Percentiles rank a stretch among this genome's conserved stretches.
These are phyloP conservation scores for Goniozus legneri DNA, from an alignment of 1,140 invertebrate species.

Conservation along the genomic window DNA sequence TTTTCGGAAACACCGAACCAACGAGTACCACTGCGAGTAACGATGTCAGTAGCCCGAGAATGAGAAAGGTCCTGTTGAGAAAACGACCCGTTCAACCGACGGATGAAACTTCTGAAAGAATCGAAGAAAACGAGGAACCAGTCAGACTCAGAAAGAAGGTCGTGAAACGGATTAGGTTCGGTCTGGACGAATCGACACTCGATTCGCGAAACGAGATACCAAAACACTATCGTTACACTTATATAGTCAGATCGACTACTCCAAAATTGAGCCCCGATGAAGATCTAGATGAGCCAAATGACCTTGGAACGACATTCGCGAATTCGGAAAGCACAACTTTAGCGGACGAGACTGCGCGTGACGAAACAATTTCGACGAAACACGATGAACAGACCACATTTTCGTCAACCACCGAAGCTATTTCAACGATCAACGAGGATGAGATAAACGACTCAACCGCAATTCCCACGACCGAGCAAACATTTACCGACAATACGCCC, in stretches of 20 bases:
- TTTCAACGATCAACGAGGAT: not conserved
- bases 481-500: constrained; percentile 5
- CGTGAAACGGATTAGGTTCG: constrained; percentile 34
- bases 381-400: not conserved
- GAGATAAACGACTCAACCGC: not conserved
- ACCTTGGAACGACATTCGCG: no score
- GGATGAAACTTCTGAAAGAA: constrained; percentile 7
- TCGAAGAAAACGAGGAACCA: constrained; percentile 5
- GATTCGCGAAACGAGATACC: no score
- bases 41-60: constrained; percentile 14
- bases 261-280: no score
- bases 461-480: constrained; percentile 6
- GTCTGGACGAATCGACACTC: no score
- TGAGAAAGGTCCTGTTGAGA: constrained; percentile 29
- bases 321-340: no score
- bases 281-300: no score
- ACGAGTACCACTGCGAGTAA: not conserved
- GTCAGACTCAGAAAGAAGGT: constrained; percentile 29
- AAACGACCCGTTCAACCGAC: constrained; percentile 24
- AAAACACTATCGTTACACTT: no score
- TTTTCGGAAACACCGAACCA: not conserved
- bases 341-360: no score
- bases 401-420: not conserved
- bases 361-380: not conserved
- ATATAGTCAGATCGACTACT: no score